Evolutionary conservation across 1,140 invertebrate genomes (phyloP).

Genomic region (Musca domestica): DNA sequence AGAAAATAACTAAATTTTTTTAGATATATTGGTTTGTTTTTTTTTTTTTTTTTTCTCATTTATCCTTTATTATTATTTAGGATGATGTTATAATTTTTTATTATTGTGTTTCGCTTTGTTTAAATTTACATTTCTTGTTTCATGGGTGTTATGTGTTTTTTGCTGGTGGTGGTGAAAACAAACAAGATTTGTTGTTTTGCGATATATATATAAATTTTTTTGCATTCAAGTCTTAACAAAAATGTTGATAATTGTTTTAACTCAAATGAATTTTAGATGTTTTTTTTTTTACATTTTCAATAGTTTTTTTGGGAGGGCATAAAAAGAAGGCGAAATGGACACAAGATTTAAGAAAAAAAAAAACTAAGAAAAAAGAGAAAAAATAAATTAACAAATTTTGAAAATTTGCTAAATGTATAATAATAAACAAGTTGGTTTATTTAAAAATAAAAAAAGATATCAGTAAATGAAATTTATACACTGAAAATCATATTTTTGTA

Average conservation of each 20-base stretch:
- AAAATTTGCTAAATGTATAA: conserved; percentile 9
- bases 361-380: not conserved
- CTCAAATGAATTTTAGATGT: not conserved
- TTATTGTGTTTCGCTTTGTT: not conserved
- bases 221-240: conserved; percentile 7
- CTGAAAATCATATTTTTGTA: conserved; percentile 1
- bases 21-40: not conserved
- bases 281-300: conserved; percentile 15
- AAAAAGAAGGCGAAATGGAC: not conserved
- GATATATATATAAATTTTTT: not conserved
- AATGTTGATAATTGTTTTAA: no score
- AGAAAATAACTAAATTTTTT: not conserved
- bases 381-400: conserved; percentile 3
- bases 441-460: conserved; percentile 13
- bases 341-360: not conserved
- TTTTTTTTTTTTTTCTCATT: not conserved
- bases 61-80: conserved; percentile 8
- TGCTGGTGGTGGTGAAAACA: not conserved
- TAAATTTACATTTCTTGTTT: conserved; percentile 11
- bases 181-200: not conserved
- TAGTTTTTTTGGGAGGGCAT: not conserved
- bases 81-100: not conserved
- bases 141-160: not conserved
- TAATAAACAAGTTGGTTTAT: conserved; percentile 25
- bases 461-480: conserved; percentile 24